Evolutionary conservation across 1,140 invertebrate genomes (phyloP).

Genomic region (Paraescarpia echinospica): DNA sequence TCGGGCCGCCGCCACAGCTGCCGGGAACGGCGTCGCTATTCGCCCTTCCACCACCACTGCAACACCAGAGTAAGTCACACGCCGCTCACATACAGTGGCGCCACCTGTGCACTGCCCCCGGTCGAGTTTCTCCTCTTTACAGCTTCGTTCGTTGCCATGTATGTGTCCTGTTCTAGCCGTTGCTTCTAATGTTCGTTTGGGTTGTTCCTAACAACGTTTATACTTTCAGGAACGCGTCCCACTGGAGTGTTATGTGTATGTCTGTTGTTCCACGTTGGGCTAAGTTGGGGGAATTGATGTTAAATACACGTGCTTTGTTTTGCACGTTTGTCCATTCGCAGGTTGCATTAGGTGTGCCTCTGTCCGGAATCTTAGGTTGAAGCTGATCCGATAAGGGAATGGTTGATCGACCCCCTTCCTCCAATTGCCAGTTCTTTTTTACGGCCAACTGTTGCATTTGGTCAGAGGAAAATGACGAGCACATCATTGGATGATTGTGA

Average conservation of each 20-base stretch:
- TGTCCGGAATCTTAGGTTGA: not conserved
- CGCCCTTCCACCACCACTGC: not conserved
- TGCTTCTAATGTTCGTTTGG: not conserved
- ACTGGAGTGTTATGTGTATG: not conserved
- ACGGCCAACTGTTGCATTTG: not conserved
- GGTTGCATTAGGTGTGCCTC: not conserved
- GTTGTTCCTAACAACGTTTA: not conserved
- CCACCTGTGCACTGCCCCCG: not conserved
- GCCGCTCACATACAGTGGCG: not conserved
- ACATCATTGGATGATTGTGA: not conserved
- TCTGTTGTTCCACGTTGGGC: not conserved
- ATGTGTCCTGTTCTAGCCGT: not conserved
- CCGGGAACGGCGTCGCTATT: conserved; percentile 26
- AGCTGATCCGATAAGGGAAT: not conserved
- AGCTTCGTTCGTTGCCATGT: not conserved
- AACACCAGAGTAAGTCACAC: conserved; percentile 4
- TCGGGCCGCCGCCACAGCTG: not conserved
- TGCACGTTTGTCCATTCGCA: not conserved
- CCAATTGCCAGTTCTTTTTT: not conserved
- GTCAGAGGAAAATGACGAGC: not conserved
- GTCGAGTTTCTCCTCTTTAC: not conserved
- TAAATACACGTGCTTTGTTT: not conserved
- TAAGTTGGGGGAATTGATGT: not conserved
- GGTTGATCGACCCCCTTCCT: not conserved
- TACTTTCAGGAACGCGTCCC: not conserved